Evolutionary conservation across 2,113 vertebrate species (phyloP), one percentile per base, ranked within the genome.

Genomic region (Microtus montanus): DNA sequence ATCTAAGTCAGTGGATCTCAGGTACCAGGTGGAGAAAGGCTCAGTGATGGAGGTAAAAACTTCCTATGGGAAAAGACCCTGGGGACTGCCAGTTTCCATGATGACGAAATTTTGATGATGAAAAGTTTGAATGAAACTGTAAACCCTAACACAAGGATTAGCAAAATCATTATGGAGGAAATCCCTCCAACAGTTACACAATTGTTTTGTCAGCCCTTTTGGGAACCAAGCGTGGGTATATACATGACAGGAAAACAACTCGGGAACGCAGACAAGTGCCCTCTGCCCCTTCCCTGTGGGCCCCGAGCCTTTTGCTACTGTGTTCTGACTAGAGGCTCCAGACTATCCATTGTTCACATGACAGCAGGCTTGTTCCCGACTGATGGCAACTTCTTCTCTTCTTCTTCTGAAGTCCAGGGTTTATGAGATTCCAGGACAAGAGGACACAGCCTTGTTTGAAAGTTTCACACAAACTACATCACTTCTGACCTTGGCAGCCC

Each of bases 281-380:
- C 6, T 22, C 35, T 5, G 4, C 2, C 12, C 0, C 49, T 20
- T 83, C 61, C 84, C 0, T 0, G 0, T 3, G n/a, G 54, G 49
- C 44, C 73, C n/a, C 5, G 8, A 49, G 22, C 20, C 2, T 8
- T 61, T 24, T 1, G 38, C 83, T 44, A 33, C 41, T 35, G 38
- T 66, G 12, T 30, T 92, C 22, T 33, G 30, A 0, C 0, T 47
- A 1, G 0, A 24, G 70, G 1, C 79, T 75, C 1, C 64, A 58
- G n/a, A 20, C 3, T 0, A 3, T 0, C 4, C 0, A 3, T 33
- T 0, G 3, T 26, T 0, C 0, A 15, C 1, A 0, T 2, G 24
- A 33, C 3, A 33, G 26, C 0, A 63, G n/a, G 64, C 70, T 14
- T 58, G 6, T 1, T n/a, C 0, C 77, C 20, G 6, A 14, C 15